These are phyloP conservation scores for Epizoanthus stellaris DNA, from an alignment of 92 coral and sea anemone species.

Conservation along the genomic window DNA sequence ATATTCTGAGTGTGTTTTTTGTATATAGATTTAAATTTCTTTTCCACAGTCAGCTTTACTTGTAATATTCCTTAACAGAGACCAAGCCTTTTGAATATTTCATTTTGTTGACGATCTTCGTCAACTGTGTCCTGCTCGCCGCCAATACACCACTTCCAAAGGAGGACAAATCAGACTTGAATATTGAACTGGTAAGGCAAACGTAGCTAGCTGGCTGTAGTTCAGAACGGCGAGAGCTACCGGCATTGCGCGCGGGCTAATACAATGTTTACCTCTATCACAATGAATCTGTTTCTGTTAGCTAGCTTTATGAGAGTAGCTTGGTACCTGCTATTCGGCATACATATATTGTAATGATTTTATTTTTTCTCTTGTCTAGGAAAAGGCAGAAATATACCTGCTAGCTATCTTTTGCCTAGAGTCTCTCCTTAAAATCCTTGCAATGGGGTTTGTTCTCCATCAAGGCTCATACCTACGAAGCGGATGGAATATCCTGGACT, in stretches of 20 bases:
- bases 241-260: background rate
- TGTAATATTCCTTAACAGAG: conserved; percentile 88
- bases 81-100: conserved; percentile 98
- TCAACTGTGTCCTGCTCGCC: conserved; percentile 97
- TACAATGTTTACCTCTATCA: conserved; percentile 31
- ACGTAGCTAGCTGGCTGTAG: background rate
- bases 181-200: conserved; percentile 78
- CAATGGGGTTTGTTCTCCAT: conserved; percentile 91
- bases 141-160: conserved; percentile 92
- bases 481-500: conserved; percentile 97
- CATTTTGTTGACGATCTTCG: conserved; percentile 97
- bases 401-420: conserved; percentile 95
- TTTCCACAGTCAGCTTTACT: background rate
- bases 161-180: conserved; percentile 85
- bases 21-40: background rate
- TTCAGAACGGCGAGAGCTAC: background rate
- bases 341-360: conserved; percentile 36
- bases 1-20: conserved; percentile 3
- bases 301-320: conserved; percentile 20
- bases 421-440: conserved; percentile 81
- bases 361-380: conserved; percentile 68
- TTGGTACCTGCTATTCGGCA: conserved; percentile 42
- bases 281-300: conserved; percentile 11
- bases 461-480: conserved; percentile 89
- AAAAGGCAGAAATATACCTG: conserved; percentile 91